phyloP scores from a whole-genome alignment of 2,797 vertebrate species.

The Rhinichthys osculus region DNA sequence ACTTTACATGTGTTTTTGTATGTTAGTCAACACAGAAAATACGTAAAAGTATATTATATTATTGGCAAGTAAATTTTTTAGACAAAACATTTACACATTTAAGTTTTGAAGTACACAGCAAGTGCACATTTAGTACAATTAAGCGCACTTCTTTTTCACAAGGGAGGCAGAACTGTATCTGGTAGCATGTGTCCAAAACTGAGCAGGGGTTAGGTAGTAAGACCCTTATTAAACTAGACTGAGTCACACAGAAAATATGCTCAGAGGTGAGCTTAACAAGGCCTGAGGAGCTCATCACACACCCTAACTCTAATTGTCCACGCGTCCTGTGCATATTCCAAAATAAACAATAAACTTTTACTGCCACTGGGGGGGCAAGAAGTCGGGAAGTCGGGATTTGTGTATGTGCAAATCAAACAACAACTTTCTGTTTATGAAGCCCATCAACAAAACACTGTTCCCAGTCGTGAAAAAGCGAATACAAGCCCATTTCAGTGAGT shows the following conservation, averaged over 20 bases:
- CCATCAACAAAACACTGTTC: constrained; percentile 13
- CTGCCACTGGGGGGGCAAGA: constrained; percentile 21
- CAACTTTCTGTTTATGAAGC: neutral
- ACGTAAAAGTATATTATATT: neutral
- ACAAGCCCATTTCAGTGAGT: neutral
- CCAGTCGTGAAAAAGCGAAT: constrained; percentile 19
- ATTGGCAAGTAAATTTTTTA: neutral
- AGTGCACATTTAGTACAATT: neutral
- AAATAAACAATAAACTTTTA: constrained; percentile 62
- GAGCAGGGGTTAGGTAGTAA: constrained; percentile 9
- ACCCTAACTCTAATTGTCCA: constrained; percentile 46
- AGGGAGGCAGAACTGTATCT: neutral
- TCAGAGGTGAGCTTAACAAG: constrained; percentile 57
- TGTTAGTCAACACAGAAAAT: neutral
- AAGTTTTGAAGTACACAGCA: neutral
- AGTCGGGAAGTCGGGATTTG: constrained; percentile 6
- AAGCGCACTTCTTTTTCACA: neutral
- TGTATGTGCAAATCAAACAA: constrained; percentile 13
- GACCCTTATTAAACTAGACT: constrained; percentile 48
- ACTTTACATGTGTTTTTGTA: neutral
- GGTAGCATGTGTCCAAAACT: constrained; percentile 22
- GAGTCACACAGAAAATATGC: constrained; percentile 53
- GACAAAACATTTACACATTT: neutral
- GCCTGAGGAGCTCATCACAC: constrained; percentile 41
- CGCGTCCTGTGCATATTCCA: constrained; percentile 45